Percentiles rank a stretch among this genome's conserved stretches.
Conservation (phyloP, 37 sponge, comb jelly and placozoan species). For the Chondrilla cf. caribensis region DNA sequence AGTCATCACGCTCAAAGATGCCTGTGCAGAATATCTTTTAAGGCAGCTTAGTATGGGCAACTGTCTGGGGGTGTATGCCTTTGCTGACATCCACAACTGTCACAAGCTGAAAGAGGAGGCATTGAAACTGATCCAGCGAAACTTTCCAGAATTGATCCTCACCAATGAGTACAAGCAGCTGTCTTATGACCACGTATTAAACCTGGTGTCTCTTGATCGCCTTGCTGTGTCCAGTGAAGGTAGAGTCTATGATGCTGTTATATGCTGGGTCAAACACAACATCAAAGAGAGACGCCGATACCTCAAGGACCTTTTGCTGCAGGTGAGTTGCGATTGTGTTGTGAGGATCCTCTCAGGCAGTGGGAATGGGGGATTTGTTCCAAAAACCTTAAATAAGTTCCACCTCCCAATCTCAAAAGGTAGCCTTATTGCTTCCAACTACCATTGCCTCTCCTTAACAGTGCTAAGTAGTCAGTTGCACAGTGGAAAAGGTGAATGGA, state of each 20-base stretch:
- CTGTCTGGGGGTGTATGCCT: slow-evolving; percentile 64
- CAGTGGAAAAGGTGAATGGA: no score
- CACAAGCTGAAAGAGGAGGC: slow-evolving; percentile 34
- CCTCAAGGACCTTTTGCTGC: slow-evolving; percentile 32
- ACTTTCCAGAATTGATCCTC: slow-evolving; percentile 36
- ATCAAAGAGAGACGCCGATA: slow-evolving; percentile 31
- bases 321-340: no score
- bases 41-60: slow-evolving; percentile 54
- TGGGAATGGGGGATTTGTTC: no score
- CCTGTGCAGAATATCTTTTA: slow-evolving; percentile 66
- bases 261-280: slow-evolving; percentile 62
- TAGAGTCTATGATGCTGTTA: slow-evolving; percentile 56
- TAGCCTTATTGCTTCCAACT: no score
- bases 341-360: no score
- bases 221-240: slow-evolving; percentile 49
- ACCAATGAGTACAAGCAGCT: slow-evolving; percentile 55
- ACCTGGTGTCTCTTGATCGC: slow-evolving; percentile 30
- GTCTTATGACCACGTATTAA: slow-evolving; percentile 26
- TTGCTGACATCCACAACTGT: slow-evolving; percentile 64
- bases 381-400: no score
- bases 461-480: no score
- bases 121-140: slow-evolving; percentile 18
- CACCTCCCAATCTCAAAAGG: no score
- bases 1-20: slow-evolving; percentile 41
- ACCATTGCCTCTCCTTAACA: no score